Base-by-base conservation (phyloP, 2,888 invertebrate genomes). In the Drosophila engyochracea region DNA sequence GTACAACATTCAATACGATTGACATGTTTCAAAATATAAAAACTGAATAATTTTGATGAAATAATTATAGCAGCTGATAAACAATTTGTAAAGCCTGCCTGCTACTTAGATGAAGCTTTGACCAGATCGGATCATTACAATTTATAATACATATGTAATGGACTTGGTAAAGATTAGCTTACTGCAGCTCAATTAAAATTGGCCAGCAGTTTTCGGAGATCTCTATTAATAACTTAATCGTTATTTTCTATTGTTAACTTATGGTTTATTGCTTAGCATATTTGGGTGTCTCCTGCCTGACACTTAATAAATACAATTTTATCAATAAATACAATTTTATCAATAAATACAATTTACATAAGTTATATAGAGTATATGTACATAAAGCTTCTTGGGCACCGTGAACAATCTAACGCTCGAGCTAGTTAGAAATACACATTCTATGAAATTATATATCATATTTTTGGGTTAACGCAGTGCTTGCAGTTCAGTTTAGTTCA, bases 341-440 rank as follows among this genome's bases (percentile, higher is more conserved):
- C 30, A 39, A 12, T 65, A 67, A 28, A 52, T 51, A 52, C 75
- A 76, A 60, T 37, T 75, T 75, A 65, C 9, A 67, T 57, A 65
- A 22, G 25, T 47, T 47, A 47, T 47, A 25, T 47, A 25, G 25
- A 7, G 7, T 70, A 59, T 86, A 87, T 84, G 53, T 84, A 84
- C 84, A 84, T 84, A 84, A 84, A 84, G 88, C 88, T 81, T 55
- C 30, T 65, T 63, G 51, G 51, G 67, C 75, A 63, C 66, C 51
- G 70, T 64, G 39, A 66, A 64, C 49, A 69, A 22, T 44, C 16
- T 51, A 22, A 37, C 52, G 53, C 64, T 57, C 57, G 70, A 76
- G 59, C 62, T 49, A 74, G 52, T 41, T 58, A 28, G 47, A 35
- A 54, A 52, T 54, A 58, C 37, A n/a, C 19, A 49, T 52, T 14